A percentile compares a stretch with the other conserved stretches of the same genome.
These are phyloP conservation scores for Megaceryle maxima DNA, from an alignment of 2,113 vertebrate species.

Conservation along the genomic window DNA sequence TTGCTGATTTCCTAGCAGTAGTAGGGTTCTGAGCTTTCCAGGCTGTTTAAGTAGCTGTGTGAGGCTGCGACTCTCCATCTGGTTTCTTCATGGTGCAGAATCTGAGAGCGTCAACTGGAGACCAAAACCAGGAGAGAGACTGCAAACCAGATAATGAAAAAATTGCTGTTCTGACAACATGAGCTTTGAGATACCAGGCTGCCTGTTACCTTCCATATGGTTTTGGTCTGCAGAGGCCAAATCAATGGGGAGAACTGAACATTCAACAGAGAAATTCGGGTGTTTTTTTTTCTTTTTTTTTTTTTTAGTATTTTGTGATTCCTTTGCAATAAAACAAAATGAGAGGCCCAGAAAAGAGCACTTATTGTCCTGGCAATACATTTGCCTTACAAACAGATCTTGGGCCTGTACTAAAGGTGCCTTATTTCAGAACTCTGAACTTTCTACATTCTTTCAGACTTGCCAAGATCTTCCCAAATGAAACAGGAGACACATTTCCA, in stretches of 20 bases:
- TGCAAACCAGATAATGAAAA: not conserved
- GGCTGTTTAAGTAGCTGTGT: not conserved
- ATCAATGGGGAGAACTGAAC: not conserved
- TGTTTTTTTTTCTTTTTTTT: accelerated
- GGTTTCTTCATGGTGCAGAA: not conserved
- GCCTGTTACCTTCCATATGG: not conserved
- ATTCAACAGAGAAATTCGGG: not conserved
- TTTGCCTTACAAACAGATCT: not conserved
- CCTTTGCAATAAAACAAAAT: not conserved
- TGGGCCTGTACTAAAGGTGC: not conserved
- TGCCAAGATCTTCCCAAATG: not conserved
- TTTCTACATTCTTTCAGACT: not conserved
- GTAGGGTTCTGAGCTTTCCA: not conserved
- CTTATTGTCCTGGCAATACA: not conserved
- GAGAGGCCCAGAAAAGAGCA: not conserved
- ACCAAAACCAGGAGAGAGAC: not conserved
- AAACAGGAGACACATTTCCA: not conserved
- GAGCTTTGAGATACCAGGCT: not conserved
- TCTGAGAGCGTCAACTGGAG: not conserved
- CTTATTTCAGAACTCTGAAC: not conserved
- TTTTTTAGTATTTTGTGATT: not conserved
- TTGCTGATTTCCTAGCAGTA: not conserved
- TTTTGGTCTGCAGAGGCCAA: not conserved
- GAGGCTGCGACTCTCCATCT: not conserved
- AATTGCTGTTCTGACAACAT: not conserved